phyloP scores from a whole-genome alignment of 2,113 vertebrate genomes.

The Odobenus rosmarus region DNA sequence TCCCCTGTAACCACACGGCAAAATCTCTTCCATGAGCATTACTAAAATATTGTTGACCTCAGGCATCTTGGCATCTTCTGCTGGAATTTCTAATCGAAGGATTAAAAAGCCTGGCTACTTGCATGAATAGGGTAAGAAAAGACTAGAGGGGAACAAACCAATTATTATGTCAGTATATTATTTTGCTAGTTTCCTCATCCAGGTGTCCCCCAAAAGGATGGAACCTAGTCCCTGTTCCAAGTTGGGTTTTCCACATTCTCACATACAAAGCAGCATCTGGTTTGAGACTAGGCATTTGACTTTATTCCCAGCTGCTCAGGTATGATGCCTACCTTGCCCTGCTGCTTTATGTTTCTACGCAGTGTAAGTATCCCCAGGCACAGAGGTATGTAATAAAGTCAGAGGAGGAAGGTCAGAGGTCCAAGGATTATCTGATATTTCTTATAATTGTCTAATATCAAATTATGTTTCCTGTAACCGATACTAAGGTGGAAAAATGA shows the following conservation, averaged over 20 bases:
- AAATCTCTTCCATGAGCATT: not conserved
- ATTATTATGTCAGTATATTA: not conserved
- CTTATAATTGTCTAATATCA: constrained; percentile 28
- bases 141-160: not conserved
- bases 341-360: not conserved
- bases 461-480: constrained; percentile 11
- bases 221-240: not conserved
- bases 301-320: not conserved
- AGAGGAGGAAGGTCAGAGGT: not conserved
- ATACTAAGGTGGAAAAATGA: not conserved
- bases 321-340: not conserved
- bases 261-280: not conserved
- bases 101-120: not conserved
- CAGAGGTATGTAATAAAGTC: too few relatives aligned
- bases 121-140: not conserved
- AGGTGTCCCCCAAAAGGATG: not conserved
- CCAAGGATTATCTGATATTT: not conserved
- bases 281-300: not conserved
- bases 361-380: not conserved
- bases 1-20: not conserved
- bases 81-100: not conserved
- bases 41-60: not conserved
- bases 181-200: not conserved
- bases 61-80: not conserved
- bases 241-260: not conserved